Evolutionary conservation across 1,140 invertebrate genomes (phyloP), one percentile per base, ranked within the genome.

Genomic region (Trypoxylus dichotomus): DNA sequence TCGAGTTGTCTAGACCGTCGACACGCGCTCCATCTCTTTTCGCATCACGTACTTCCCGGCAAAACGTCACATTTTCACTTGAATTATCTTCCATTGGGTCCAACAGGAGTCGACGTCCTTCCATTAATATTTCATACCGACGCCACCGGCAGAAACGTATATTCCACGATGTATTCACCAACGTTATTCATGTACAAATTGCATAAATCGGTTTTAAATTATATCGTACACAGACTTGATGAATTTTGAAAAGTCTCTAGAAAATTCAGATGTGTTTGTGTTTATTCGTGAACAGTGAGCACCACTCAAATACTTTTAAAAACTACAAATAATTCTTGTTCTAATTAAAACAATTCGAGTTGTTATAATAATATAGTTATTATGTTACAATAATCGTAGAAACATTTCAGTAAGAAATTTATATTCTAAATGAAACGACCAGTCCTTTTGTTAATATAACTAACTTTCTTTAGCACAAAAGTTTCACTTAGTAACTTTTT

Each of bases 1-100:
- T 68, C 21, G 63, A 68, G 6, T 32, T 15, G 25, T 74, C 19
- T 10, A 15, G 25, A 37, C 10, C 21, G 73, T 42, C 37, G 21
- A 41, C 21, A 43, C 32, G n/a, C n/a, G 19, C 73, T n/a, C 41
- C 37, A 37, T 43, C 37, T 41, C 21, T 37, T 41, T 74, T n/a
- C 73, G 15, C 27, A 24, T 32, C 73, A 74, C 73, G 41, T 41
- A 74, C 21, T 74, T 43, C 37, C 73, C 37, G 73, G 42, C 73
- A 37, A 74, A 74, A 43, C 73, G 37, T 43, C 73, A 74, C 73
- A 74, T 74, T 74, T 74, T 74, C 73, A 74, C 73, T 74, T 42
- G 73, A 74, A 41, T 74, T 74, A 74, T 74, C 41, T 24, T 74
- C 73, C 73, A 74, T 74, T 74, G 37, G 19, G 25, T 74, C 37